These are phyloP conservation scores for Trachops cirrhosus DNA, from an alignment of 2,797 vertebrate genomes.

Conservation along the genomic window DNA sequence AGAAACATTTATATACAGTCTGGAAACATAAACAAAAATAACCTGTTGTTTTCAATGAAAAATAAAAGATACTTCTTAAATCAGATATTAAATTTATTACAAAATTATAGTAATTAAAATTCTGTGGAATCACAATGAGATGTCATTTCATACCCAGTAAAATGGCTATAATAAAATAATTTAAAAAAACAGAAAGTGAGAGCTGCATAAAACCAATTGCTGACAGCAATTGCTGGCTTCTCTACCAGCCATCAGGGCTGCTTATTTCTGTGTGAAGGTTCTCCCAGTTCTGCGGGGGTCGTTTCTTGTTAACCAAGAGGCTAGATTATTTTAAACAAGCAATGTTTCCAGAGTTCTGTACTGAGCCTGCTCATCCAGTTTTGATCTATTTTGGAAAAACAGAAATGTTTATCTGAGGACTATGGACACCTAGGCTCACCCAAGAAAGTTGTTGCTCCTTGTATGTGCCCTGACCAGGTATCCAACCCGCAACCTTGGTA, in stretches of 20 bases:
- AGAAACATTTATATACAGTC: neutral
- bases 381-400: constrained; percentile 26
- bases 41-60: neutral
- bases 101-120: neutral
- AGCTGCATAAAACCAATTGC: neutral
- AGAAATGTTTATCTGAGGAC: neutral
- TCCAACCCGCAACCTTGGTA: too few relatives aligned
- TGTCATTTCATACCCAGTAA: neutral
- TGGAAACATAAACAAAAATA: neutral
- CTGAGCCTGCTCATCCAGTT: neutral
- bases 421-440: neutral
- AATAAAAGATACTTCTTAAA: neutral
- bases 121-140: neutral
- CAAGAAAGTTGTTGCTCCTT: neutral
- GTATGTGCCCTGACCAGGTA: too few relatives aligned
- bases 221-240: neutral
- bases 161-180: neutral
- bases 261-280: neutral
- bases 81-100: neutral
- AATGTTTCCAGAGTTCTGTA: neutral
- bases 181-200: neutral
- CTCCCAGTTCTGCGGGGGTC: neutral
- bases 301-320: neutral
- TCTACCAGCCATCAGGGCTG: neutral
- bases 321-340: constrained; percentile 24